Conservation (phyloP, 1,140 invertebrate genomes). For the Delia radicum region DNA sequence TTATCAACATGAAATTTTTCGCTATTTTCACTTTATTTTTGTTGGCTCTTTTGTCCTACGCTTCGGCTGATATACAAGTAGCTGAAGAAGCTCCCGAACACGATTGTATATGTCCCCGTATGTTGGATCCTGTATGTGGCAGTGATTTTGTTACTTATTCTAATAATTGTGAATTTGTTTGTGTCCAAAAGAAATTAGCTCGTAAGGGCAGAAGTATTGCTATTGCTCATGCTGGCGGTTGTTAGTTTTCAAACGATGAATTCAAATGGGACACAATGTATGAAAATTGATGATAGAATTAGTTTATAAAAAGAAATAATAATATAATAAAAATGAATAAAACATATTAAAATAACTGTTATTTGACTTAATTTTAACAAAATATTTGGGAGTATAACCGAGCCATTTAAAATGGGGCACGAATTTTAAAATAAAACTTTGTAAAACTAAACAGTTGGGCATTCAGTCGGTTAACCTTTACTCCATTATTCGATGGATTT, state of each 20-base stretch:
- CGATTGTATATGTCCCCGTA: conserved; percentile 37
- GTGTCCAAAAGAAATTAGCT: conserved; percentile 26
- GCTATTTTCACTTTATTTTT: neutral
- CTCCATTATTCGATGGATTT: no score
- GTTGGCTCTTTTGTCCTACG: neutral
- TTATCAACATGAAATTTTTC: conserved; percentile 7
- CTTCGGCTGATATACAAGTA: neutral
- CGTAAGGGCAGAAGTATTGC: conserved; percentile 32
- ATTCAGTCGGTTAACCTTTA: no score
- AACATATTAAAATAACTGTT: no score
- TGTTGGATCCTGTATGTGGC: conserved; percentile 39
- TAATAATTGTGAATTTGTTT: conserved; percentile 40
- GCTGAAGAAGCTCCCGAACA: neutral
- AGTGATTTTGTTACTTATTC: conserved; percentile 37
- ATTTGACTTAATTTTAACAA: no score
- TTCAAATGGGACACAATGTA: neutral
- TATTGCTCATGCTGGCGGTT: conserved; percentile 30
- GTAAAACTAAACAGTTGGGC: no score
- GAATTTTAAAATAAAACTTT: no score
- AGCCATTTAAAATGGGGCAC: no score
- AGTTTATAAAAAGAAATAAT: no score
- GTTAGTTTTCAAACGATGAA: conserved; percentile 28
- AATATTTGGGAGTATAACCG: no score
- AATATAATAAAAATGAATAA: no score
- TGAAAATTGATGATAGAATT: no score